A percentile compares a stretch with the other conserved stretches of the same genome.
phyloP scores from a whole-genome alignment of 2,797 vertebrate genomes.

The Coreius guichenoti region DNA sequence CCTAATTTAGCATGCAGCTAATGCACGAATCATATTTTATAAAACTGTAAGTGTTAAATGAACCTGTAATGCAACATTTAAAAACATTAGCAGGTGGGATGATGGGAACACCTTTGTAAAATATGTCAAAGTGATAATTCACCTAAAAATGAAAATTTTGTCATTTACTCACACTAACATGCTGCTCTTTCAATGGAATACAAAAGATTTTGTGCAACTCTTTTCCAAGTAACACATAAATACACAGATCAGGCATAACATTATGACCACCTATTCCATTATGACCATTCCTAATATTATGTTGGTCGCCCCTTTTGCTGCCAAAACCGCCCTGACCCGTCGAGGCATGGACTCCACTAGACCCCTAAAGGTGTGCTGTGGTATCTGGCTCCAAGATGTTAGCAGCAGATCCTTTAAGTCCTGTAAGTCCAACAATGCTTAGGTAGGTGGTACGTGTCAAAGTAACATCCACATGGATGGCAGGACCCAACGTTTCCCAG shows the following conservation, averaged over 20 bases:
- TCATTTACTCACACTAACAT: not conserved
- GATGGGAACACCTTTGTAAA: not conserved
- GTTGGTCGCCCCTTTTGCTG: too few species aligned
- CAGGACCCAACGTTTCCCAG: too few species aligned
- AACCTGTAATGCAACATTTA: conserved; percentile 8
- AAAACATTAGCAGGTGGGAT: not conserved
- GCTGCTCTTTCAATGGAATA: not conserved
- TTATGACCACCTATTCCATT: too few species aligned
- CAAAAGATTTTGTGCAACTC: not conserved
- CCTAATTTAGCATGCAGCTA: conserved; percentile 10
- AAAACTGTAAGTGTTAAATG: conserved; percentile 6
- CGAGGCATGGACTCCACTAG: too few species aligned
- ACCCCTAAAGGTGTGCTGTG: too few species aligned
- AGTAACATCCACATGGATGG: too few species aligned
- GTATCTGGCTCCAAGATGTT: too few species aligned
- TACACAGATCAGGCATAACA: not conserved
- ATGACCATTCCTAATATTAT: too few species aligned
- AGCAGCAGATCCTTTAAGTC: too few species aligned
- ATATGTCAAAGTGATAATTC: not conserved
- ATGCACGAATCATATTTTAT: conserved; percentile 13
- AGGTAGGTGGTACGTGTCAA: too few species aligned
- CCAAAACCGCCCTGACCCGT: too few species aligned
- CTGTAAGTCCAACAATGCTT: too few species aligned
- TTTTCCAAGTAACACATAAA: not conserved
- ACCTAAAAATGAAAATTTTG: not conserved